Evolutionary conservation across 2,888 invertebrate species (phyloP), one percentile per base, ranked within the genome.

Genomic region (Chromoteleia sp.): DNA sequence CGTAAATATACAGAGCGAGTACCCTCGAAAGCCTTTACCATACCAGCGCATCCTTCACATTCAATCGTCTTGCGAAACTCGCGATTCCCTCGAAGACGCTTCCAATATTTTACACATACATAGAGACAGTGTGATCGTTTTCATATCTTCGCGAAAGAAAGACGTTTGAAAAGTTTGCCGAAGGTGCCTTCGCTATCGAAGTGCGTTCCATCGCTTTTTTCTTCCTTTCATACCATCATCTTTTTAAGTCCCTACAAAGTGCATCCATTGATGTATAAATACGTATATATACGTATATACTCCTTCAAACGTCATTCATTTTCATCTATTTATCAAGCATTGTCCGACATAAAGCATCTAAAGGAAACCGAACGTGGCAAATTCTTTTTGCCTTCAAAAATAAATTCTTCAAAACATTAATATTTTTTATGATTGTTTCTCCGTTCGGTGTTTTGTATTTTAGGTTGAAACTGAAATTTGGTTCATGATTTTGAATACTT

Each of bases 31-130:
- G 36, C 41, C 58, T 58, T 33, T 17, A 33, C 30, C 8, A 17
- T n/a, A 6, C 17, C 33, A 15, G 30, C 17, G 30, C 1, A 33
- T 41, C 21, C 14, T 41, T 59, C 50, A 50, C 19, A 59, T 75
- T 67, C 67, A 70, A 77, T 63, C 45, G 41, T 41, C 15, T 59
- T 15, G 8, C 25, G 12, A 12, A 19, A 43, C 45, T 63, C 58
- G 54, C 77, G 56, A 77, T 33, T 68, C 39, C 41, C 56, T 45
- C 61, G 65, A 33, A 65, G 56, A 25, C 48, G 56, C 58, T 56
- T 65, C 71, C 50, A 65, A 71, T 78, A 78, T 78, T 78, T 78
- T 65, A 71, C 59, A 41, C 77, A 54, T 25, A 71, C 78, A 78
- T 36, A 48, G 50, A 65, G 48, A 45, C 45, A 45, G 50, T 33